A percentile compares a stretch with the other conserved stretches of the same genome.
phyloP scores from a whole-genome alignment of 2,113 vertebrate genomes.

The Lepus europaeus region DNA sequence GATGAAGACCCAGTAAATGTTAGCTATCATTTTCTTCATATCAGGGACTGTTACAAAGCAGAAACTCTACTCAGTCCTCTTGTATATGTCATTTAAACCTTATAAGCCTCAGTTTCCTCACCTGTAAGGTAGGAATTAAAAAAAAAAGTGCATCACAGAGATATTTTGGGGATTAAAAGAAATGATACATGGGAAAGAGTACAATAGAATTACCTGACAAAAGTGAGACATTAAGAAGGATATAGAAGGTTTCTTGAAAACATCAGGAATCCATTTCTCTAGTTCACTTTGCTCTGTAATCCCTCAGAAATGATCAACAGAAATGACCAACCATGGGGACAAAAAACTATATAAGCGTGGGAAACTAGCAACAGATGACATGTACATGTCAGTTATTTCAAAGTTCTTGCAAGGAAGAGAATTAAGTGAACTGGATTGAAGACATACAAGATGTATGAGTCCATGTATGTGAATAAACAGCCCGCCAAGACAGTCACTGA shows the following conservation, averaged over 20 bases:
- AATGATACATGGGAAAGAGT: not conserved
- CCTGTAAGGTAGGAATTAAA: constrained; percentile 33
- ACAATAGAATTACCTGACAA: not conserved
- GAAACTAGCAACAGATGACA: not conserved
- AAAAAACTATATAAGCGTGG: not conserved
- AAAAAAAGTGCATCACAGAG: not conserved
- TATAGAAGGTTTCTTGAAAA: constrained; percentile 21
- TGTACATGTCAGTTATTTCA: not conserved
- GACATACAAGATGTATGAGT: not conserved
- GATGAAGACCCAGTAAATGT: not conserved
- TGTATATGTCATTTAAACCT: not conserved
- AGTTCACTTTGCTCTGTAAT: not conserved
- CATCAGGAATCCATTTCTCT: not conserved
- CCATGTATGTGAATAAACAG: not conserved
- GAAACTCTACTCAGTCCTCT: not conserved
- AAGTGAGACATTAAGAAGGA: not conserved
- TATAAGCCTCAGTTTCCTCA: not conserved
- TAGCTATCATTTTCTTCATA: not conserved
- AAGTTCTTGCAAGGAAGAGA: constrained; percentile 28
- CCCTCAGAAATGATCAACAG: not conserved
- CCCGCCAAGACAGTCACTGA: not conserved
- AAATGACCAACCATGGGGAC: not conserved
- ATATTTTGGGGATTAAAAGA: constrained; percentile 12
- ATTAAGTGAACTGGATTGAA: not conserved
- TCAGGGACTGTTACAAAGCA: not conserved